phyloP scores from a whole-genome alignment of 2,113 vertebrate species.

The Apodemus sylvaticus region DNA sequence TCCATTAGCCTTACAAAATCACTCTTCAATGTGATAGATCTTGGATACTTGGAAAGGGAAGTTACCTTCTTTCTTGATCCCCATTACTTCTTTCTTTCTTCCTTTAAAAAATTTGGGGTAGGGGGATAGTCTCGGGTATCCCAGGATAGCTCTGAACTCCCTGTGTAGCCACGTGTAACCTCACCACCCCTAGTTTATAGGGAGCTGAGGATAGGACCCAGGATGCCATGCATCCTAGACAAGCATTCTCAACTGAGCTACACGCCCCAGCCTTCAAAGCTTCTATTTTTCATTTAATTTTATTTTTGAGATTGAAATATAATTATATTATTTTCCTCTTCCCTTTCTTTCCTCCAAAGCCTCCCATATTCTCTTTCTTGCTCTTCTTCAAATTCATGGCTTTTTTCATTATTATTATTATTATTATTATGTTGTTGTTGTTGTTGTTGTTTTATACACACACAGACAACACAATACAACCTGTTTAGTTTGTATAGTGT shows the following conservation, averaged over 20 bases:
- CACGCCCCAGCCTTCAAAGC: neutral
- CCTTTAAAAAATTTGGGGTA: neutral
- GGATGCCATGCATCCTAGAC: neutral
- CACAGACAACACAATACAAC: neutral
- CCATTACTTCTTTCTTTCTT: neutral
- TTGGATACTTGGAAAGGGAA: conserved; percentile 16
- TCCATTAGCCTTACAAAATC: conserved; percentile 62
- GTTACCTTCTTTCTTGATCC: neutral
- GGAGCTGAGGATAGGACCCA: neutral
- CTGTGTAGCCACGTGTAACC: neutral
- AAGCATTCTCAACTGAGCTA: neutral
- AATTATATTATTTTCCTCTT: neutral
- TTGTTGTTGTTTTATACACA: neutral
- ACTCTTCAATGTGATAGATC: neutral
- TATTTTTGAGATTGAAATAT: neutral
- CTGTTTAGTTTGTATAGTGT: neutral
- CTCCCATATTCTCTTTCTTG: too few relatives aligned
- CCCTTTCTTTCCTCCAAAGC: neutral
- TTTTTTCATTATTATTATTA: neutral
- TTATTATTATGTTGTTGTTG: too few relatives aligned
- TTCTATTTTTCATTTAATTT: neutral
- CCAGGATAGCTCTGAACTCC: neutral
- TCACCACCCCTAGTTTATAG: too few relatives aligned
- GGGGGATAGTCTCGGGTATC: neutral
- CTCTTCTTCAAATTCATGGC: neutral